A percentile compares a stretch with the other conserved stretches of the same genome.
These are phyloP conservation scores for Lasiurus cinereus DNA, from an alignment of 2,113 vertebrate genomes.

Conservation along the genomic window DNA sequence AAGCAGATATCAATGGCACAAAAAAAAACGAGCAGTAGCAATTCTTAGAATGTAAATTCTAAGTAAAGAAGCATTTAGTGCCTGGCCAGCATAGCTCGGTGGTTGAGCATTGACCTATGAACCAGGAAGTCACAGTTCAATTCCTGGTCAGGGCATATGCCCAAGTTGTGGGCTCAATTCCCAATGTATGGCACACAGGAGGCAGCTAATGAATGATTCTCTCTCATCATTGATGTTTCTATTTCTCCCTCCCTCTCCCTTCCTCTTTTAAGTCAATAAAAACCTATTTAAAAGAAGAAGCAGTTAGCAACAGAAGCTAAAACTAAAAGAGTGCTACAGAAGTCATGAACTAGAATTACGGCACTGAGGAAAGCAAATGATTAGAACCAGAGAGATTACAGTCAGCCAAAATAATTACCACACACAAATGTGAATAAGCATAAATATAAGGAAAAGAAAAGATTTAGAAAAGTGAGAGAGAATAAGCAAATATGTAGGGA, in stretches of 20 bases:
- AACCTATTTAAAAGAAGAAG: background rate
- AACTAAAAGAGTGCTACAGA: background rate
- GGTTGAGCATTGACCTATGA: too few relatives aligned
- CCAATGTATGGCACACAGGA: too few relatives aligned
- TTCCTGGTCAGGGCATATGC: too few relatives aligned
- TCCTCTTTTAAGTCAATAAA: too few relatives aligned
- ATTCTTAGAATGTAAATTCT: conserved; percentile 2
- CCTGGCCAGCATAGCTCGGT: too few relatives aligned
- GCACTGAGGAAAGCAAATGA: background rate
- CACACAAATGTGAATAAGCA: background rate
- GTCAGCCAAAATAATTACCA: background rate
- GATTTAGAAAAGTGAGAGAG: background rate
- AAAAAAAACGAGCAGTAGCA: background rate
- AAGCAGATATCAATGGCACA: background rate
- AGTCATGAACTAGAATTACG: background rate
- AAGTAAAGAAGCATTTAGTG: background rate
- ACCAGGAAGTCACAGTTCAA: too few relatives aligned
- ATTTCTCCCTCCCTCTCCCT: too few relatives aligned
- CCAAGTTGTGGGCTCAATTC: too few relatives aligned
- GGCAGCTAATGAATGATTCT: too few relatives aligned
- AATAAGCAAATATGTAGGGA: background rate
- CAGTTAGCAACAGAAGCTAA: background rate
- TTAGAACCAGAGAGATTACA: background rate
- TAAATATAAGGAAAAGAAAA: background rate
- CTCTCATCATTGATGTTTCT: too few relatives aligned